A percentile compares a stretch with the other conserved stretches of the same genome.
Conservation (phyloP, 2,113 vertebrate species). For the Sorex araneus region DNA sequence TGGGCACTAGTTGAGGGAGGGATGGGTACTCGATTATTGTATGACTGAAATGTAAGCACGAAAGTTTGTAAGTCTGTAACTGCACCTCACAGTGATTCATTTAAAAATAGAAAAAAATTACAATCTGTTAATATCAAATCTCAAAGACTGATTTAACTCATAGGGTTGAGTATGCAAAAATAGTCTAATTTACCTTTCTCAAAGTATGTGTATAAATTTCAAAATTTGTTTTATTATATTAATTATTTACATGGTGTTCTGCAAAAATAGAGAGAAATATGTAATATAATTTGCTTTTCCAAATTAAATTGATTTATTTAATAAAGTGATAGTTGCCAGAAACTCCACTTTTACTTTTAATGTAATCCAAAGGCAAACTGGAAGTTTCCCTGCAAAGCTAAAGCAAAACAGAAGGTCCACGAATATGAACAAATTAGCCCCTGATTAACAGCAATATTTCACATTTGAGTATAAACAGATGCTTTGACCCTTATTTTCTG, state of each 20-base stretch:
- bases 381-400: constrained; percentile 21
- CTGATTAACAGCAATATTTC: constrained; percentile 39
- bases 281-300: constrained; percentile 59
- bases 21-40: too few species aligned
- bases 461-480: constrained; percentile 41
- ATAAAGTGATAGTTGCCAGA: constrained; percentile 60
- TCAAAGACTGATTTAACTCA: background rate
- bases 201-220: constrained; percentile 34
- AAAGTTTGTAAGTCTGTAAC: too few species aligned
- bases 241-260: constrained; percentile 44
- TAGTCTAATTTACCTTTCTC: constrained; percentile 13
- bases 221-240: constrained; percentile 55
- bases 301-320: constrained; percentile 71
- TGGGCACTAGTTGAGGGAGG: too few species aligned
- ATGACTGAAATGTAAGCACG: too few species aligned
- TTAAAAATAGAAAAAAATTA: too few species aligned
- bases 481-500: constrained; percentile 34
- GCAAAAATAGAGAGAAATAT: constrained; percentile 21
- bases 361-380: constrained; percentile 45
- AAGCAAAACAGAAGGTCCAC: background rate
- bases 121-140: constrained; percentile 55
- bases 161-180: background rate
- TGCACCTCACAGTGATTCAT: too few species aligned
- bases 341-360: constrained; percentile 58
- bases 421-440: constrained; percentile 48